Evolutionary conservation across 1,140 invertebrate genomes (phyloP).

Genomic region (Meteorus sp.): DNA sequence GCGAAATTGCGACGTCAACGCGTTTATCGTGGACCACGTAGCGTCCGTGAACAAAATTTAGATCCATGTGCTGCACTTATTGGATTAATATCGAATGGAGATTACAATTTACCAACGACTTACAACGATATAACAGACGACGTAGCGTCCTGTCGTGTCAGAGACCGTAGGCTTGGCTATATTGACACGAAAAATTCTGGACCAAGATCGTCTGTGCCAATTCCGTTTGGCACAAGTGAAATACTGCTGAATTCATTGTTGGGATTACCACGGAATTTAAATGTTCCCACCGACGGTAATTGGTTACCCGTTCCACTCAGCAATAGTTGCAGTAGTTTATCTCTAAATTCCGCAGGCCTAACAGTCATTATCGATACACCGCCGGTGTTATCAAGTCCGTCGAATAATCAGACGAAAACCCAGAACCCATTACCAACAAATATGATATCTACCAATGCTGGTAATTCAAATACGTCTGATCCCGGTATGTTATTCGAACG

Average conservation of each 20-base stretch:
- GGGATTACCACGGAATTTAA: slow-evolving; percentile 52
- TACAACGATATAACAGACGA: slow-evolving; percentile 87
- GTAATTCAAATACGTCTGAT: slow-evolving; percentile 33
- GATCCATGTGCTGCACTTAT: slow-evolving; percentile 42
- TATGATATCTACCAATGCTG: slow-evolving; percentile 38
- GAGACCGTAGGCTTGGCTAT: slow-evolving; percentile 77
- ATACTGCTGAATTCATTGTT: slow-evolving; percentile 48
- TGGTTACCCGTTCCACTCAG: slow-evolving; percentile 56
- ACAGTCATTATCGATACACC: slow-evolving; percentile 66
- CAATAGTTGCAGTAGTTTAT: slow-evolving; percentile 62
- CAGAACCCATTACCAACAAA: slow-evolving; percentile 43
- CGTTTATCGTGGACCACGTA: slow-evolving; percentile 30
- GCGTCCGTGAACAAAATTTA: slow-evolving; percentile 40
- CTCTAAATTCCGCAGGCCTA: slow-evolving; percentile 62
- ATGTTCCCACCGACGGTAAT: slow-evolving; percentile 35
- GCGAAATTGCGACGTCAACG: slow-evolving; percentile 27
- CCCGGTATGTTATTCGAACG: slow-evolving; percentile 32
- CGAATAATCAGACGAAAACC: slow-evolving; percentile 43
- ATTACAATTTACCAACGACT: slow-evolving; percentile 74
- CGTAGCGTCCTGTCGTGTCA: slow-evolving; percentile 78
- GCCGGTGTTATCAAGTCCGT: slow-evolving; percentile 49
- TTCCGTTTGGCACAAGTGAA: slow-evolving; percentile 50
- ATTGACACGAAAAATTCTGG: slow-evolving; percentile 77
- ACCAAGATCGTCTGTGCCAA: slow-evolving; percentile 56
- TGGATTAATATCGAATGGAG: slow-evolving; percentile 56